Percentiles rank a stretch among this genome's conserved stretches.
phyloP scores from a whole-genome alignment of 2,113 vertebrate species.

The Perca fluviatilis region DNA sequence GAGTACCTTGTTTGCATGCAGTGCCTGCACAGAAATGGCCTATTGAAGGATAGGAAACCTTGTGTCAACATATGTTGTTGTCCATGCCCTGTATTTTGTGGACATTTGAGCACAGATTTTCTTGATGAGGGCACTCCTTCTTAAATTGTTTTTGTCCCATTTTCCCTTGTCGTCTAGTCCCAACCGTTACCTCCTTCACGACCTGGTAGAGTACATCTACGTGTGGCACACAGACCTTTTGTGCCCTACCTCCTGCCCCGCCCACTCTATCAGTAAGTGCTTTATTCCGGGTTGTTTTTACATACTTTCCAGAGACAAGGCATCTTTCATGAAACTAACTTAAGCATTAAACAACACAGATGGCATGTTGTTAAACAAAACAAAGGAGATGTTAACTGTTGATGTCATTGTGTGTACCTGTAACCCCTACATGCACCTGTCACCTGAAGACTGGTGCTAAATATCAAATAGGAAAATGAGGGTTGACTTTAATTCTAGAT shows the following conservation, averaged over 20 bases:
- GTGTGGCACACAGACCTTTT: slow-evolving; percentile 85
- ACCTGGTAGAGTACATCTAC: slow-evolving; percentile 92
- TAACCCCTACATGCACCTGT: no score
- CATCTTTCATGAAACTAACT: not conserved
- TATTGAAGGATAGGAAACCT: not conserved
- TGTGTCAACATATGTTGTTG: not conserved
- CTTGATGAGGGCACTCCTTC: not conserved
- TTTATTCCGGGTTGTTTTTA: not conserved
- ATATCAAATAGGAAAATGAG: no score
- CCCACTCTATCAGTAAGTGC: slow-evolving; percentile 90
- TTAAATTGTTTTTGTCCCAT: not conserved
- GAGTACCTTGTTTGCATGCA: not conserved
- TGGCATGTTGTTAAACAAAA: not conserved
- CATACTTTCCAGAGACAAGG: not conserved
- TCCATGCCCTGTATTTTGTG: not conserved
- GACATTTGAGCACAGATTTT: not conserved
- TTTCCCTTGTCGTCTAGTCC: slow-evolving; percentile 82
- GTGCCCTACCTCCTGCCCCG: slow-evolving; percentile 89
- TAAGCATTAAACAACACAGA: not conserved
- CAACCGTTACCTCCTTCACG: slow-evolving; percentile 90
- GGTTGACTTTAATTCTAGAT: no score
- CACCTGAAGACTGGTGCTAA: no score
- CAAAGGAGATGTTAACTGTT: not conserved
- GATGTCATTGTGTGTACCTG: no score
- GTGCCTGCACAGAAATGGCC: no score